Conservation (phyloP, 2,113 vertebrate genomes). For the Cynopterus brachyotis region DNA sequence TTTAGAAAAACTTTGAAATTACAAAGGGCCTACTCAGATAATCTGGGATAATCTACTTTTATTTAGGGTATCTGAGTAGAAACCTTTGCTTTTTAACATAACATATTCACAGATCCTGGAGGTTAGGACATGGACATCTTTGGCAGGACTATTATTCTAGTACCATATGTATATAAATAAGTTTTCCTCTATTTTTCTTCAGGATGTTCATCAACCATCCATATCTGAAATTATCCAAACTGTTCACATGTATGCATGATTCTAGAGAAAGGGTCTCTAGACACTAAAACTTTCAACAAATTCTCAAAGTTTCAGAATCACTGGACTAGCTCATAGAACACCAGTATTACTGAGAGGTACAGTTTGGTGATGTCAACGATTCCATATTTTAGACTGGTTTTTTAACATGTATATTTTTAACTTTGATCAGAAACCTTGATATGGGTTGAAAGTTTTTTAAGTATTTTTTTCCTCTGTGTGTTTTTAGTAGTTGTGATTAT, state of each 20-base stretch:
- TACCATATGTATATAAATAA: background rate
- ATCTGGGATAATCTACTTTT: background rate
- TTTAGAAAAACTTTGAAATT: background rate
- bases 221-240: background rate
- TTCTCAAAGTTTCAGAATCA: conserved; percentile 8
- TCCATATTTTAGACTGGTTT: background rate
- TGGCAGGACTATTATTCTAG: background rate
- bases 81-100: background rate
- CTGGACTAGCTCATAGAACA: background rate
- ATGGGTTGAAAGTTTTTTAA: background rate
- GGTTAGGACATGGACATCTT: background rate
- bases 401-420: conserved; percentile 11
- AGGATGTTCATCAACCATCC: background rate
- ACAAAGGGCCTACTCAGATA: background rate
- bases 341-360: background rate
- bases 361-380: background rate
- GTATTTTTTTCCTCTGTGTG: background rate
- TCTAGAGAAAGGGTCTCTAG: background rate
- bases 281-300: background rate
- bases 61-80: background rate
- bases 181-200: background rate
- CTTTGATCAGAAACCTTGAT: conserved; percentile 6
- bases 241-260: background rate
- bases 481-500: conserved; percentile 35
- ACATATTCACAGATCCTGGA: background rate